Percentiles rank a stretch among this genome's conserved stretches.
phyloP scores from a whole-genome alignment of 2,797 vertebrate genomes.

The Epinephelus awoara region DNA sequence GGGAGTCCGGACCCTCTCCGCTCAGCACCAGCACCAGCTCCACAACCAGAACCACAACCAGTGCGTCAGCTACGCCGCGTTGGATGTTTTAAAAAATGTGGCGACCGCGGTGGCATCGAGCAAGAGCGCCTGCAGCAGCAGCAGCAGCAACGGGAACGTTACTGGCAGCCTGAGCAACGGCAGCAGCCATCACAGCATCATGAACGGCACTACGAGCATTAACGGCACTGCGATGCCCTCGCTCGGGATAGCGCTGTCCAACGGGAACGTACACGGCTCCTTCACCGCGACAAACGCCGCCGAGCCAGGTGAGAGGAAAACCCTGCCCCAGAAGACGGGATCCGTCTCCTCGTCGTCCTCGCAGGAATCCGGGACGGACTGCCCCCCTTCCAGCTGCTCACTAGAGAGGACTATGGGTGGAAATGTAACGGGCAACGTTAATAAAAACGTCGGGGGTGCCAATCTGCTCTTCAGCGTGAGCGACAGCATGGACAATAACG shows the following conservation, averaged over 20 bases:
- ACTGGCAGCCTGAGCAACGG: constrained; percentile 58
- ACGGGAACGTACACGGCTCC: constrained; percentile 65
- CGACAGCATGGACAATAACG: constrained; percentile 84
- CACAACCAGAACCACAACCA: constrained; percentile 85
- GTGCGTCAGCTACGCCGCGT: constrained; percentile 85
- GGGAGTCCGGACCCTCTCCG: constrained; percentile 87
- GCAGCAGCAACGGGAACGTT: constrained; percentile 52
- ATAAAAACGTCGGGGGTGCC: constrained; percentile 81
- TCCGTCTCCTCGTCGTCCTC: constrained; percentile 89
- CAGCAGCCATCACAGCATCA: constrained; percentile 79
- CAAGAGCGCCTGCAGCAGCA: constrained; percentile 72
- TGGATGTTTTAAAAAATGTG: constrained; percentile 84
- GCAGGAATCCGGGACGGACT: constrained; percentile 89
- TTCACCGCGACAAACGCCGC: constrained; percentile 70
- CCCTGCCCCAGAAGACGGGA: constrained; percentile 86
- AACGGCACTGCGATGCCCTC: constrained; percentile 68
- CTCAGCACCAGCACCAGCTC: constrained; percentile 87
- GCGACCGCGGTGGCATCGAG: constrained; percentile 77
- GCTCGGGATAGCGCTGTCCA: constrained; percentile 69
- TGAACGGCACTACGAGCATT: constrained; percentile 67
- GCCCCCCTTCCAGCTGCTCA: constrained; percentile 84
- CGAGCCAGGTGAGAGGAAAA: constrained; percentile 80
- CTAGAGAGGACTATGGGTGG: constrained; percentile 83
- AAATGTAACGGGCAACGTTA: constrained; percentile 79
- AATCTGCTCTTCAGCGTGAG: constrained; percentile 84